Evolutionary conservation across 1,140 invertebrate genomes (phyloP).

Genomic region (Battus philenor): DNA sequence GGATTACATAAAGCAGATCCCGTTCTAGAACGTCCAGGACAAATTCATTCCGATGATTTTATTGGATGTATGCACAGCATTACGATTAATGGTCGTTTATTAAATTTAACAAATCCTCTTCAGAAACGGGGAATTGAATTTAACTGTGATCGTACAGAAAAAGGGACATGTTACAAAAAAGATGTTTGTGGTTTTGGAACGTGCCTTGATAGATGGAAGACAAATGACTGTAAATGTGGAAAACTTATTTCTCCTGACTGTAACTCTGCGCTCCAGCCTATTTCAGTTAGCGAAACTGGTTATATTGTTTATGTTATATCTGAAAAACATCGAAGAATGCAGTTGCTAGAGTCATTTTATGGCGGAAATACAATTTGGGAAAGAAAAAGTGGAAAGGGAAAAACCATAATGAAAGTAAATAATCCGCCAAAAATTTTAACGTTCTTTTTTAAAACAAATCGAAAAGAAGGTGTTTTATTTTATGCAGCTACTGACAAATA

Average conservation of each 20-base stretch:
- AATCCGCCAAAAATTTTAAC: constrained; percentile 82
- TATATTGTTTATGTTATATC: constrained; percentile 88
- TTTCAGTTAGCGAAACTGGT: constrained; percentile 85
- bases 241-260: constrained; percentile 87
- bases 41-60: constrained; percentile 93
- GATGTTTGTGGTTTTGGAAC: constrained; percentile 82
- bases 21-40: constrained; percentile 89
- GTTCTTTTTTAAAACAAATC: constrained; percentile 88
- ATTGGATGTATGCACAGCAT: constrained; percentile 95
- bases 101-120: constrained; percentile 88
- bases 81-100: constrained; percentile 86
- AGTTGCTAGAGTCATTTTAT: constrained; percentile 87
- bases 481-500: constrained; percentile 92
- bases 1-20: constrained; percentile 90
- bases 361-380: constrained; percentile 83
- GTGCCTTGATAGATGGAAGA: constrained; percentile 91
- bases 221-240: constrained; percentile 83
- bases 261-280: constrained; percentile 83
- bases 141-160: constrained; percentile 83
- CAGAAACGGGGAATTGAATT: constrained; percentile 82
- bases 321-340: constrained; percentile 90
- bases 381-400: constrained; percentile 57
- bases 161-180: constrained; percentile 76
- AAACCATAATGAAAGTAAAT: constrained; percentile 55
- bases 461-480: constrained; percentile 85